Percentiles rank a stretch among this genome's conserved stretches.
Evolutionary conservation across 2,113 vertebrate genomes (phyloP).

Genomic region (Holacanthus passer): DNA sequence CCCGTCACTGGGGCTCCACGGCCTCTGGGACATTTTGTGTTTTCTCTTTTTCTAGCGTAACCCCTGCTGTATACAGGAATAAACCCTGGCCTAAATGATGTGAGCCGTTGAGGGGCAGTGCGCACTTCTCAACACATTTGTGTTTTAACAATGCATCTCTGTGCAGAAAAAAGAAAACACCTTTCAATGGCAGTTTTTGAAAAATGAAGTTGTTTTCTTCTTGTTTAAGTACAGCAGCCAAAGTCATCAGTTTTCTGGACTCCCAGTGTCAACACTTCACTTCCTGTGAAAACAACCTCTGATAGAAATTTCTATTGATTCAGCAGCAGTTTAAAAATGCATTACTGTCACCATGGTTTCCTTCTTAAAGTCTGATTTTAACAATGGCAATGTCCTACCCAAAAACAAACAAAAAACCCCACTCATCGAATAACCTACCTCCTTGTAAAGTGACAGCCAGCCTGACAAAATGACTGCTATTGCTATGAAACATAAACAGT

Average conservation of each 20-base stretch:
- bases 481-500: background rate
- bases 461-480: background rate
- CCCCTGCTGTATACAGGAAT: conserved; percentile 18
- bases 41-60: conserved; percentile 2
- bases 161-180: background rate
- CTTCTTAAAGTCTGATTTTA: background rate
- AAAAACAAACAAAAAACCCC: background rate
- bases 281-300: background rate
- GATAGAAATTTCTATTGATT: background rate
- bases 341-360: background rate
- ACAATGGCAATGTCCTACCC: background rate
- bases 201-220: background rate
- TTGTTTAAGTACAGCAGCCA: background rate
- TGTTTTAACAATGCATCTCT: background rate
- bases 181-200: background rate
- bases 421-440: background rate
- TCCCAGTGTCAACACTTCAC: background rate
- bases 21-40: conserved; percentile 44
- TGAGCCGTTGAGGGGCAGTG: background rate
- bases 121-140: background rate
- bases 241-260: too few relatives aligned
- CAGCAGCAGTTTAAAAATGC: background rate
- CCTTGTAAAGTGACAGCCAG: conserved; percentile 5
- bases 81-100: conserved; percentile 5
- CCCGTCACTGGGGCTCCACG: conserved; percentile 50